Evolutionary conservation across 2,797 vertebrate species (phyloP).

Genomic region (Psittacula derbiana): DNA sequence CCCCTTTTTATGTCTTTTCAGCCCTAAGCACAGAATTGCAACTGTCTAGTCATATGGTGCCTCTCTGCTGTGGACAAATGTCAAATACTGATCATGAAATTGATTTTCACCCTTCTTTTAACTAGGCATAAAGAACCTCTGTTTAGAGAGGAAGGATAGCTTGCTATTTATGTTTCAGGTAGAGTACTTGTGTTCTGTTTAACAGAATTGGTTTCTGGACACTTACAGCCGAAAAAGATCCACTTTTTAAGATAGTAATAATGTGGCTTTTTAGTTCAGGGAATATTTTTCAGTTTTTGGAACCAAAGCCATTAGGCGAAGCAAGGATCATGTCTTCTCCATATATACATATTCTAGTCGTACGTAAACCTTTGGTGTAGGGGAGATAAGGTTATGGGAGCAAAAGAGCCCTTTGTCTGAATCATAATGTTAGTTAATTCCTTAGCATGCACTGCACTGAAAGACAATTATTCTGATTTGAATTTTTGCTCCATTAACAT

Average conservation of each 20-base stretch:
- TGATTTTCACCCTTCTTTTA: neutral
- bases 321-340: neutral
- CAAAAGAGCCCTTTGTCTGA: neutral
- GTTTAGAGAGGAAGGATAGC: neutral
- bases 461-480: neutral
- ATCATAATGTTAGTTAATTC: neutral
- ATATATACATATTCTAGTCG: neutral
- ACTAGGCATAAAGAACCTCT: neutral
- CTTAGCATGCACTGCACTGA: neutral
- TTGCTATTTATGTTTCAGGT: neutral
- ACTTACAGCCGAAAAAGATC: neutral
- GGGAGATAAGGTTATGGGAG: neutral
- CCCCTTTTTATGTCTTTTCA: neutral
- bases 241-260: neutral
- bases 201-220: neutral
- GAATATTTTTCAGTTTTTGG: neutral
- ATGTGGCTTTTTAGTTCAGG: neutral
- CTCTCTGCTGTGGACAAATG: neutral
- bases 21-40: neutral
- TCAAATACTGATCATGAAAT: neutral
- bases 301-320: neutral
- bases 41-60: neutral
- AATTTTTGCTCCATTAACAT: neutral
- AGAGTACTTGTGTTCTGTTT: neutral
- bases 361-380: neutral